phyloP scores from a whole-genome alignment of 2,888 invertebrate species.

The Loripinus fragilis region DNA sequence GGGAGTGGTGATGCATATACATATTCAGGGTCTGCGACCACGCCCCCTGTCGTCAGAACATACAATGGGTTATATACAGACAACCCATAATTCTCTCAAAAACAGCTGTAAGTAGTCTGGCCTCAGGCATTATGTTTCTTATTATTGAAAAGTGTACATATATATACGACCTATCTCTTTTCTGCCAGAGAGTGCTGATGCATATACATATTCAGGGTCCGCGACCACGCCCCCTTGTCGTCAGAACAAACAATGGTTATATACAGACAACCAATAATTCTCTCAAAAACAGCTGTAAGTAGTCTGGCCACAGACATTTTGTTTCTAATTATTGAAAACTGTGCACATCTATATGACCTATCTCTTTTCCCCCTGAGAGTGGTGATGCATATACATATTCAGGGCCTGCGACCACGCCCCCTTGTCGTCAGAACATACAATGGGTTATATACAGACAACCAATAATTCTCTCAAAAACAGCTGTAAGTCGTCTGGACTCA shows the following conservation, averaged over 20 bases:
- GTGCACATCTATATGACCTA: background rate
- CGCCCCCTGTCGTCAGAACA: slow-evolving; percentile 3
- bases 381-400: background rate
- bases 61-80: background rate
- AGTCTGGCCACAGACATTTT: no score
- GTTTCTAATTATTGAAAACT: background rate
- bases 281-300: background rate
- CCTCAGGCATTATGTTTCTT: no score
- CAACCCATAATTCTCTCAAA: background rate
- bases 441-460: slow-evolving; percentile 1
- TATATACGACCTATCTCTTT: background rate
- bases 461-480: background rate
- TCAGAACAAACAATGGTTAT: background rate
- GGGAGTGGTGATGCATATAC: background rate
- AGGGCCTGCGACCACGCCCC: background rate
- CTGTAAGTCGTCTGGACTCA: no score
- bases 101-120: background rate
- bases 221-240: slow-evolving; percentile 9
- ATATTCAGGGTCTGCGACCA: background rate
- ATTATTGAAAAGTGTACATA: no score
- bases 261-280: background rate
- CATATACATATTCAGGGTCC: background rate
- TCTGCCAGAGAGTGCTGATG: background rate
- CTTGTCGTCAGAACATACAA: background rate
- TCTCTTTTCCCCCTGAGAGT: background rate